phyloP scores from a whole-genome alignment of 1,140 invertebrate genomes.

The Lasioglossum baleicum region DNA sequence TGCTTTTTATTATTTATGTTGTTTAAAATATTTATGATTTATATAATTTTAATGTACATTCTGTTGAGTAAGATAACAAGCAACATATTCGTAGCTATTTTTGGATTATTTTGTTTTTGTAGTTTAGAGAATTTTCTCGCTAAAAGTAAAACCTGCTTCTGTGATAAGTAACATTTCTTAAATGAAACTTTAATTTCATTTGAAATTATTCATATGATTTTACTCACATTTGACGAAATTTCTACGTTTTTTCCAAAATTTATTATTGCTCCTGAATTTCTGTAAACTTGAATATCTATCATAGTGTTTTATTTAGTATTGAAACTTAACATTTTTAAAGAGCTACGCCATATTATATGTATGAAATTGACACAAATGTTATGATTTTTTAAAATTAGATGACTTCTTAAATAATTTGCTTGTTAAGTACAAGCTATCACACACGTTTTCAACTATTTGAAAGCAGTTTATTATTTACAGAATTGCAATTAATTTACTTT shows the following conservation, averaged over 20 bases:
- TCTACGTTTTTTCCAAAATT: background rate
- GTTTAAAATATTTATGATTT: background rate
- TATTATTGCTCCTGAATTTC: background rate
- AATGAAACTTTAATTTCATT: background rate
- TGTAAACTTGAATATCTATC: background rate
- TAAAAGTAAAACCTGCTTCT: background rate
- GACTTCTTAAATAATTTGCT: background rate
- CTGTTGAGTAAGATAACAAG: background rate
- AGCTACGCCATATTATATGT: too few species aligned
- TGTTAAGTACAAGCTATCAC: background rate
- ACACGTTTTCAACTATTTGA: background rate
- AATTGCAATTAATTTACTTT: background rate
- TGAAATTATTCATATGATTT: background rate
- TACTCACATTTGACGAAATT: background rate
- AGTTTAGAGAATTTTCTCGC: background rate
- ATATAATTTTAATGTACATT: background rate
- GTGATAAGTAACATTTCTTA: background rate
- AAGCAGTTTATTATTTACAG: background rate
- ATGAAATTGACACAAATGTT: too few species aligned
- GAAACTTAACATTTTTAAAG: too few species aligned
- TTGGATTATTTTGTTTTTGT: background rate
- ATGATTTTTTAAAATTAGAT: background rate
- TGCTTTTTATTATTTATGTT: conserved; percentile 1
- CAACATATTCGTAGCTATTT: background rate
- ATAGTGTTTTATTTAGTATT: background rate